These are phyloP conservation scores for Microcebus lehilahytsara DNA, from an alignment of 2,113 vertebrate genomes.

Conservation along the genomic window DNA sequence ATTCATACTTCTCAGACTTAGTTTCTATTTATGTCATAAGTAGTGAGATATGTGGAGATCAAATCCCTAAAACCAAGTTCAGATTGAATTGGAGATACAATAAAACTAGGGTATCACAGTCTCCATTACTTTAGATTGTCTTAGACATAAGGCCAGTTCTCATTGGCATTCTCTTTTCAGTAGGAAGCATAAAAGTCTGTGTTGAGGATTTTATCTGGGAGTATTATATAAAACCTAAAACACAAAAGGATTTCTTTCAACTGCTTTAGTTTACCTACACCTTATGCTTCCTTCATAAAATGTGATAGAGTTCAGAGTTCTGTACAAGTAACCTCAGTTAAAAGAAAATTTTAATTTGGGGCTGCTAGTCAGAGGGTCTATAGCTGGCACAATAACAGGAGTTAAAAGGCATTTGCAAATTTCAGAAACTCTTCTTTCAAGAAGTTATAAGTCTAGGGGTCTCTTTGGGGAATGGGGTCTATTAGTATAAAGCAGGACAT, in stretches of 20 bases:
- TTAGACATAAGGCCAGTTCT: not conserved
- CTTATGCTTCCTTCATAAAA: slow-evolving; percentile 23
- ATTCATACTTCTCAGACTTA: not conserved
- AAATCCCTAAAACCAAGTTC: slow-evolving; percentile 6
- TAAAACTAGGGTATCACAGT: not conserved
- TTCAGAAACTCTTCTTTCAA: not conserved
- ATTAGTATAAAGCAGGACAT: not conserved
- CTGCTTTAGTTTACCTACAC: not conserved
- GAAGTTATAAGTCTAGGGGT: not conserved
- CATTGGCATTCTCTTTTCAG: not conserved
- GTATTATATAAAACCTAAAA: slow-evolving; percentile 33
- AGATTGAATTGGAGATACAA: slow-evolving; percentile 6
- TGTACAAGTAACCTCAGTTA: not conserved
- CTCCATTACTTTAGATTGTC: not conserved
- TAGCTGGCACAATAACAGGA: not conserved
- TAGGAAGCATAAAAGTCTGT: not conserved
- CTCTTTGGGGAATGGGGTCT: not conserved
- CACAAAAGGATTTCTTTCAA: not conserved
- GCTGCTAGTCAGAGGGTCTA: not conserved
- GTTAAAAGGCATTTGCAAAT: not conserved
- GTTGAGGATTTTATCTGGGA: not conserved
- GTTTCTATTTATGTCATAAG: not conserved
- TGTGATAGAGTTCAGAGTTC: not conserved
- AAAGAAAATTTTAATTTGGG: not conserved
- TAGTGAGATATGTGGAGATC: not conserved